These are phyloP conservation scores for Amphiura filiformis DNA, from an alignment of 35 echinoderm and acorn worm species.

Conservation along the genomic window DNA sequence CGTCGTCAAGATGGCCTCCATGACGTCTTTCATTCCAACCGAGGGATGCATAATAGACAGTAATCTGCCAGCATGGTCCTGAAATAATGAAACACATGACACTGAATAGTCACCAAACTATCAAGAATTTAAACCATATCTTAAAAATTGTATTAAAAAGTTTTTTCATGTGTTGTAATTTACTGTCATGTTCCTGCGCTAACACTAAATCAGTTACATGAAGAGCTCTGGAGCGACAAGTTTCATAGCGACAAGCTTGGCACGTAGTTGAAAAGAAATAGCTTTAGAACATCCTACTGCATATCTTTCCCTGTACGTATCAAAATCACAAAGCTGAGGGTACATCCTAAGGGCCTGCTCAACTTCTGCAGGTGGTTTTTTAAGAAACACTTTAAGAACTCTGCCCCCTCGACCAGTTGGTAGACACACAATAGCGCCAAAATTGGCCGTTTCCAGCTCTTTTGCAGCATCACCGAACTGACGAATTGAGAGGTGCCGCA, in stretches of 20 bases:
- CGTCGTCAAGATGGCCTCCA: neutral
- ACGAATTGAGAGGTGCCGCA: neutral
- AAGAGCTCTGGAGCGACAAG: neutral
- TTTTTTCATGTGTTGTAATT: too few relatives aligned
- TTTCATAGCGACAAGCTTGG: neutral
- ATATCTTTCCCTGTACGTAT: neutral
- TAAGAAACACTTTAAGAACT: neutral
- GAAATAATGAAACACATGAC: too few relatives aligned
- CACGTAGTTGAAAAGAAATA: neutral
- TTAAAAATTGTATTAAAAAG: too few relatives aligned
- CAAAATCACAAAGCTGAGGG: neutral
- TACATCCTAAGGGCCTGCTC: neutral
- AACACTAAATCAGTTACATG: neutral
- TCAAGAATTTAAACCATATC: too few relatives aligned
- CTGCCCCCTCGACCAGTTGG: too few relatives aligned
- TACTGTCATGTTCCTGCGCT: neutral
- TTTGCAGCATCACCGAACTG: neutral
- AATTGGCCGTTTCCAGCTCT: neutral
- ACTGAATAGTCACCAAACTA: too few relatives aligned
- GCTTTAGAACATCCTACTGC: neutral
- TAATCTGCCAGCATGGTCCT: too few relatives aligned
- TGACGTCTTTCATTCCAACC: too few relatives aligned
- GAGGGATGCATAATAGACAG: too few relatives aligned
- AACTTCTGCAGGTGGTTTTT: neutral
- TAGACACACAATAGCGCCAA: neutral